Evolutionary conservation across 2,113 vertebrate genomes (phyloP).

Genomic region (Hippocampus barbouri): DNA sequence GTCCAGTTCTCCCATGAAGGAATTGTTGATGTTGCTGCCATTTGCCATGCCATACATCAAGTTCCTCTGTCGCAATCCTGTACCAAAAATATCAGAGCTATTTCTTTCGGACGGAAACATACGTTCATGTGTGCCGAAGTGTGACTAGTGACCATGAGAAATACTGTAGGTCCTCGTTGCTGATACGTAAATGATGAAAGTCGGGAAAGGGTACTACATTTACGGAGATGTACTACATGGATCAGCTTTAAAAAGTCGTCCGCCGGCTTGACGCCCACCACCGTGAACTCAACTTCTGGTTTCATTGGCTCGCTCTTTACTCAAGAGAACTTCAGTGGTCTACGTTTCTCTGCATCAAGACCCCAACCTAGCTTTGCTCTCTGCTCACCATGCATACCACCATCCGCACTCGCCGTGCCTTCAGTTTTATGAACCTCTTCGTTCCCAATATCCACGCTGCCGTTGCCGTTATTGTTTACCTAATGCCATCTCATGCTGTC

Average conservation of each 20-base stretch:
- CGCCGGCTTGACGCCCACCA: too few species aligned
- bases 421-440: too few species aligned
- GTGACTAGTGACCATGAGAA: constrained; percentile 7
- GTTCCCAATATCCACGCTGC: too few species aligned
- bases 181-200: constrained; percentile 4
- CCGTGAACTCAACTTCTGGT: too few species aligned
- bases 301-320: too few species aligned
- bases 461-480: too few species aligned
- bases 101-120: constrained; percentile 44
- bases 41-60: constrained; percentile 5
- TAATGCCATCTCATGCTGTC: too few species aligned
- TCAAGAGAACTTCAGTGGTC: too few species aligned
- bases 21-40: constrained; percentile 5
- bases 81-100: constrained; percentile 57
- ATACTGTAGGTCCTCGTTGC: not conserved
- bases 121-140: constrained; percentile 10
- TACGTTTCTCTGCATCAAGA: too few species aligned
- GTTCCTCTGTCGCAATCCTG: constrained; percentile 4
- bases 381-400: too few species aligned
- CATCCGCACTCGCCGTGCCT: too few species aligned
- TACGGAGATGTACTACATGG: not conserved
- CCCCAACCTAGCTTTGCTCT: too few species aligned
- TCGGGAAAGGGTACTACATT: not conserved
- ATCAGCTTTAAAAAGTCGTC: not conserved
- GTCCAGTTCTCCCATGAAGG: constrained; percentile 5